Evolutionary conservation across 2,113 vertebrate genomes (phyloP), one percentile per base, ranked within the genome.

Genomic region (Mustela nigripes): DNA sequence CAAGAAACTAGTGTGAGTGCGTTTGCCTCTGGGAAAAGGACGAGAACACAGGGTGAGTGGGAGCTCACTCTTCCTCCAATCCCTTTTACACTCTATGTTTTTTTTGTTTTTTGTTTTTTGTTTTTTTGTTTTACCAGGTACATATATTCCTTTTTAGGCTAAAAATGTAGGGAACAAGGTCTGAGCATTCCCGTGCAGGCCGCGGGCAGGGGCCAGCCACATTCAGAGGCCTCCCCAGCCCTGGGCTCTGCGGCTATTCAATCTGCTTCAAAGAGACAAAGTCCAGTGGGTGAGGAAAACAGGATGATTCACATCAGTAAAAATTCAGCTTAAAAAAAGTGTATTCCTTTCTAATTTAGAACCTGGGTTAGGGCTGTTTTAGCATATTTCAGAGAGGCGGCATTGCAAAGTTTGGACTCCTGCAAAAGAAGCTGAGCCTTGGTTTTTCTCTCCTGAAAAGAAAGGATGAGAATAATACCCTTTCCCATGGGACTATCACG

Each of bases 281-380:
- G 95, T 96, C 92, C 96, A 88, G 90, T 80, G 92, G 94, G 90
- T 87, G 83, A 96, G 95, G 95, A 36, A 96, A 80, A 53, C 79
- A 67, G 67, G 53, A 95, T 96, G 96, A 97, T 76, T 96, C 97
- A 98, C 80, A 79, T 63, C 9, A 50, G 84, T 86, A 91, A 97
- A 96, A 97, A 93, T 96, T 95, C 97, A 92, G 63, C 95, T 94
- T 33, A 82, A 69, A 91, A 97, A 96, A 95, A 92, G 85, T 92
- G 33, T 16, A 81, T 65, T 73, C 78, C 89, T 98, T 98, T 93
- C 97, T 86, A 65, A 95, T 86, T 95, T 95, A 85, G 95, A 92
- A 95, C 73, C 92, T 71, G 92, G 83, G 74, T 78, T 87, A 83
- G 87, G 89, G 45, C 76, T 39, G 74, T 7, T 71, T 97, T 89